Conservation (phyloP, 2,888 invertebrate genomes). For the Nebria salina region DNA sequence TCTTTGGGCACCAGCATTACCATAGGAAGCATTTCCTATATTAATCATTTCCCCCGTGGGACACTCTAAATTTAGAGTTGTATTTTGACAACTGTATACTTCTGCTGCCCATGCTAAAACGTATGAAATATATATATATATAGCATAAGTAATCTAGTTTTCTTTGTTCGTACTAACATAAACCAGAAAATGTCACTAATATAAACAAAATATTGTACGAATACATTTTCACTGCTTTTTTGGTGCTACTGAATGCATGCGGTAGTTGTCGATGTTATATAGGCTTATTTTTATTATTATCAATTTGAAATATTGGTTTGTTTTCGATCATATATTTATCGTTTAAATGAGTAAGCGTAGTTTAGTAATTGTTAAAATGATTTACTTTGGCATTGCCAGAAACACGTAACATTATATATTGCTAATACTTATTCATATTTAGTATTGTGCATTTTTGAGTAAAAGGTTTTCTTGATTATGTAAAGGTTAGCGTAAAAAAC, state of each 20-base stretch:
- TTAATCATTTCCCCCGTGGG: background rate
- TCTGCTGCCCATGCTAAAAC: background rate
- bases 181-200: background rate
- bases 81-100: conserved; percentile 7
- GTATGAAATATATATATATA: background rate
- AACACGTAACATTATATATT: too few relatives aligned
- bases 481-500: too few relatives aligned
- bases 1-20: conserved; percentile 8
- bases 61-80: background rate
- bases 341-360: background rate
- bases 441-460: too few relatives aligned
- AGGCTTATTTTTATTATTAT: background rate
- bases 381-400: too few relatives aligned
- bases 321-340: background rate
- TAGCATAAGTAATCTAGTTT: background rate
- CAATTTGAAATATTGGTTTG: background rate
- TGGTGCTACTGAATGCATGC: background rate
- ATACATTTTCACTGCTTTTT: background rate
- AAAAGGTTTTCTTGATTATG: too few relatives aligned
- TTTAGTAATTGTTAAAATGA: background rate
- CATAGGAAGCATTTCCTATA: conserved; percentile 9
- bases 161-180: background rate
- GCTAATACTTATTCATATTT: too few relatives aligned
- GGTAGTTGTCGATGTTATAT: too few relatives aligned
- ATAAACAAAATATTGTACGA: background rate